Evolutionary conservation across 2,113 vertebrate species (phyloP), one percentile per base, ranked within the genome.

Genomic region (Xenopus laevis): DNA sequence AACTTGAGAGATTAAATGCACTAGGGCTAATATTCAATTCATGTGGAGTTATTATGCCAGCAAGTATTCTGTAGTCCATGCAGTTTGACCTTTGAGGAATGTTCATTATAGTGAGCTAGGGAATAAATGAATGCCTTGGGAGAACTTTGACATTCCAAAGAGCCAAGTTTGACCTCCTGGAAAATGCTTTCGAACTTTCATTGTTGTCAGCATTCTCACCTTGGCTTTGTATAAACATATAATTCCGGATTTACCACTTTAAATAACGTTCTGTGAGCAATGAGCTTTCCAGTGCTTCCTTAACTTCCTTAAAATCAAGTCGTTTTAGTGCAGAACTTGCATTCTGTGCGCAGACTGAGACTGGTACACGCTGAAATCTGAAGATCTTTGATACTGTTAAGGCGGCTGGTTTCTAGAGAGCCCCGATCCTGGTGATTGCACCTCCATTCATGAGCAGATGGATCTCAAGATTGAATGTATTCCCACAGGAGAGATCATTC

Each of bases 401-500:
- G 33, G 68, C 55, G 68, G 66, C 27, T 60, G 30, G 58, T 62
- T 30, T 23, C 62, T 62, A 67, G 67, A 57, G 40, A 27, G 15
- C 18, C 13, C 23, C 55, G 17, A 13, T 55, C 30, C 20, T 23
- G 65, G 15, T 18, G 44, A 64, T 13, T 30, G 52, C 15, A 13
- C 23, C 50, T 62, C 2, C 11, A 46, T 46, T 69, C 12, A 69
- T 17, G 27, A 55, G 21, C 79, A 44, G 65, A 90, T 90, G 90
- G 90, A 88, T 0, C 83, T 90, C 47, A 84, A 82, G 45, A 79
- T 89, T 63, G 87, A 90, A 55, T 71, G 71, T 40, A 64, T 92
- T 77, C 89, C 89, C 75, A 90, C 90, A 0, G 90, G 90, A 80
- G 91, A 90, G 79, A 88, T 91, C 78, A 89, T 90, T 83, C 84